Evolutionary conservation across 2,113 vertebrate genomes (phyloP).

Genomic region (Lanius ludovicianus): DNA sequence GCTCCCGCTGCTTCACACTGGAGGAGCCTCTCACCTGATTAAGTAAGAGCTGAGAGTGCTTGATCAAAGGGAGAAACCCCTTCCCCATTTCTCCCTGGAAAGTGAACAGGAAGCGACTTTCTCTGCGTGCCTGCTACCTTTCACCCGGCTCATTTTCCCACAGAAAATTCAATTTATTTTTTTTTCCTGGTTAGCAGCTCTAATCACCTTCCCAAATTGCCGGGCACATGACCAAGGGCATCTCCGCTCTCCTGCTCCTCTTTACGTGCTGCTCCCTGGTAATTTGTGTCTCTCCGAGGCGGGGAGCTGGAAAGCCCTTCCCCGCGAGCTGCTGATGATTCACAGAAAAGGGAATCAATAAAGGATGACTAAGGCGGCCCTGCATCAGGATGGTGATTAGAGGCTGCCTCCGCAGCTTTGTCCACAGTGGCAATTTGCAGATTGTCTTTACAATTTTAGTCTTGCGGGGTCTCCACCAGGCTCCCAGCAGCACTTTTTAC

Average conservation of each 20-base stretch:
- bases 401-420: conserved; percentile 8
- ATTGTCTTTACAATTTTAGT: neutral
- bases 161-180: neutral
- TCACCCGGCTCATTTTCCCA: neutral
- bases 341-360: conserved; percentile 46
- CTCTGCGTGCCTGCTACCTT: neutral
- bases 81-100: neutral
- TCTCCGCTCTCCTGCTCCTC: neutral
- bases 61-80: neutral
- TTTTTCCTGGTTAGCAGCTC: neutral
- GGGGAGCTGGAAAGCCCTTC: conserved; percentile 35
- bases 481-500: neutral
- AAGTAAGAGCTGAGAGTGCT: neutral
- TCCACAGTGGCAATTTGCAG: conserved; percentile 34
- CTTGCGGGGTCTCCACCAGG: neutral
- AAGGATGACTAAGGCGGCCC: conserved; percentile 44
- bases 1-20: neutral
- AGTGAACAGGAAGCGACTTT: neutral
- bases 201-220: neutral
- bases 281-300: conserved; percentile 10
- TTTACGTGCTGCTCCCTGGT: neutral
- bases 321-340: conserved; percentile 52
- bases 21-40: neutral
- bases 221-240: neutral
- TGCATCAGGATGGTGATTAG: conserved; percentile 5